Conservation (phyloP, 53 echinoderm and acorn worm genomes). For the Echinometra lucunter region DNA sequence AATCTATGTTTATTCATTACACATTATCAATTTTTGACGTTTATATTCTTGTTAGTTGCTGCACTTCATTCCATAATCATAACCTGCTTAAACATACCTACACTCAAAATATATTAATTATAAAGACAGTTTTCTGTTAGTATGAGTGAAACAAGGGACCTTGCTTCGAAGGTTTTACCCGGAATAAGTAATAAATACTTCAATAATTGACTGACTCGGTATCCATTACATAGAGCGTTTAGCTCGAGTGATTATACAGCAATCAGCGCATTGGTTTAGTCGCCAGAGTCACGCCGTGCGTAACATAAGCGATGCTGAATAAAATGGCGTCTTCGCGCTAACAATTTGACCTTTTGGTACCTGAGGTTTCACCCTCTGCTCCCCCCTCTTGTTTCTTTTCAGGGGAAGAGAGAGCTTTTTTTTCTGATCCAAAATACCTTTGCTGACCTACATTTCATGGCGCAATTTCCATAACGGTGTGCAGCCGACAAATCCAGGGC, state of each 20-base stretch:
- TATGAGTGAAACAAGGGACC: background rate
- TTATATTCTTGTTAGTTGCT: too few species aligned
- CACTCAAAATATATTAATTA: too few species aligned
- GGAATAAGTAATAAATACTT: slow-evolving; percentile 16
- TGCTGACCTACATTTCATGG: slow-evolving; percentile 63
- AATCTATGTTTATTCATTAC: too few species aligned
- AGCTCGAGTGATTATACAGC: background rate
- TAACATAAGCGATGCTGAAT: background rate
- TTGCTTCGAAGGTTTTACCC: background rate
- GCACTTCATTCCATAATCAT: too few species aligned
- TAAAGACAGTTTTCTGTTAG: background rate
- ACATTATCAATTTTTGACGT: too few species aligned
- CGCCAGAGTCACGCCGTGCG: background rate
- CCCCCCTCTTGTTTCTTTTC: slow-evolving; percentile 59
- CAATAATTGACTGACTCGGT: background rate
- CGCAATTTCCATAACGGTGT: slow-evolving; percentile 71
- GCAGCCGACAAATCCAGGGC: slow-evolving; percentile 64
- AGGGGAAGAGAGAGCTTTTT: slow-evolving; percentile 24
- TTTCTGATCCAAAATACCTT: slow-evolving; percentile 61
- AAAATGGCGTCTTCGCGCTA: slow-evolving; percentile 23
- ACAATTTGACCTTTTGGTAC: slow-evolving; percentile 60
- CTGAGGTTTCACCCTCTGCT: slow-evolving; percentile 59
- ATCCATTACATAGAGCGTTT: background rate
- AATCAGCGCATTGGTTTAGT: background rate
- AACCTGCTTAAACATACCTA: too few species aligned